Evolutionary conservation across 2,797 vertebrate genomes (phyloP).

Genomic region (Sus cebifrons): DNA sequence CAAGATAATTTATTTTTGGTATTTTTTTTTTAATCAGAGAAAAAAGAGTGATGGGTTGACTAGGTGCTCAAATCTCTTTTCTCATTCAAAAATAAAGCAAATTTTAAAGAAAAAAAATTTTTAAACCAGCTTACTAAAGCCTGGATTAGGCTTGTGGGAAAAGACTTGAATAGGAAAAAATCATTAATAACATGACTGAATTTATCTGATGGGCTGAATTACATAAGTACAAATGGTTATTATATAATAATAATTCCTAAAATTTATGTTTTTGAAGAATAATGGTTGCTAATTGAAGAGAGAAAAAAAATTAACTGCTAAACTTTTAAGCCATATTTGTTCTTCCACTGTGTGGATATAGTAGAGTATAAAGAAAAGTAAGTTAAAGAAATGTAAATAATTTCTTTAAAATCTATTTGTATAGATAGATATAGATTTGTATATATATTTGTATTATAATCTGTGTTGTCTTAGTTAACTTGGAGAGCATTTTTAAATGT

Average conservation of each 20-base stretch:
- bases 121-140: background rate
- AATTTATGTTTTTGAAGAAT: constrained; percentile 53
- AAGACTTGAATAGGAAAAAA: constrained; percentile 32
- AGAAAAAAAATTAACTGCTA: constrained; percentile 21
- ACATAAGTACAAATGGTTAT: background rate
- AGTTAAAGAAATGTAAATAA: background rate
- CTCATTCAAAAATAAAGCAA: constrained; percentile 49
- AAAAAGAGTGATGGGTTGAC: background rate
- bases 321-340: constrained; percentile 32
- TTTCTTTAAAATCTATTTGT: background rate
- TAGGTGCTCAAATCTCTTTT: background rate
- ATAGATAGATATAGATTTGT: no score
- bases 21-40: background rate
- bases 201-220: constrained; percentile 21
- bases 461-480: background rate
- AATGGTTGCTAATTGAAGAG: background rate
- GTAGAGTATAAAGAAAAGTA: constrained; percentile 6
- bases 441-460: background rate
- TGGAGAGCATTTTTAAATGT: background rate
- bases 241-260: constrained; percentile 9
- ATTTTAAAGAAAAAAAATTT: constrained; percentile 21
- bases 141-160: constrained; percentile 34
- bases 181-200: background rate
- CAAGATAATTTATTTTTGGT: constrained; percentile 35
- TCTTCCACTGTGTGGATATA: background rate